These are phyloP conservation scores for Volucella zonaria DNA, from an alignment of 2,888 invertebrate genomes.

Conservation along the genomic window DNA sequence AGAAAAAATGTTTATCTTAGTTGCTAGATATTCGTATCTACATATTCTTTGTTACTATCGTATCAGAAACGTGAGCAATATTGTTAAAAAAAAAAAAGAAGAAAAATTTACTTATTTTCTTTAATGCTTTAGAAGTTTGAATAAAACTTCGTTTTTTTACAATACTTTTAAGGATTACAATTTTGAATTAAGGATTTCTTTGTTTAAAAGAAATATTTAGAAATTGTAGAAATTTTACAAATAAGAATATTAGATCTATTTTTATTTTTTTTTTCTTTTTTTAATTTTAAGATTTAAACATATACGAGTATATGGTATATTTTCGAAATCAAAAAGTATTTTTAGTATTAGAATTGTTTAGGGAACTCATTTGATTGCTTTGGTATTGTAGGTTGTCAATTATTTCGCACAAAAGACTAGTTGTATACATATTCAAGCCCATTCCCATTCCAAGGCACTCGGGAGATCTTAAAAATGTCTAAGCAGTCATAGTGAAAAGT, in stretches of 20 bases:
- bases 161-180: conserved; percentile 1
- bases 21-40: conserved; percentile 12
- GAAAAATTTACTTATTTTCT: conserved; percentile 6
- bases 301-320: background rate
- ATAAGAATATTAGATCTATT: conserved; percentile 8
- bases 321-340: background rate
- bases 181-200: conserved; percentile 4
- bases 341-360: background rate
- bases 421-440: no score
- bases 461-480: no score
- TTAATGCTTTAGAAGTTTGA: conserved; percentile 3
- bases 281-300: background rate
- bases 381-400: background rate
- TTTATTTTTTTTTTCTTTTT: background rate
- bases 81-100: conserved; percentile 9
- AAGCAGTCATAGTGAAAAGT: no score
- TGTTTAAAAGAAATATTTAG: conserved; percentile 1
- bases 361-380: conserved; percentile 8
- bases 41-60: conserved; percentile 6
- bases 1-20: conserved; percentile 6
- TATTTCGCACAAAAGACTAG: background rate
- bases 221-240: conserved; percentile 26
- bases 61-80: conserved; percentile 33
- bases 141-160: background rate
- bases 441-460: no score